Percentiles rank a stretch among this genome's conserved stretches.
Evolutionary conservation across 2,113 vertebrate species (phyloP).

Genomic region (Callospermophilus lateralis): DNA sequence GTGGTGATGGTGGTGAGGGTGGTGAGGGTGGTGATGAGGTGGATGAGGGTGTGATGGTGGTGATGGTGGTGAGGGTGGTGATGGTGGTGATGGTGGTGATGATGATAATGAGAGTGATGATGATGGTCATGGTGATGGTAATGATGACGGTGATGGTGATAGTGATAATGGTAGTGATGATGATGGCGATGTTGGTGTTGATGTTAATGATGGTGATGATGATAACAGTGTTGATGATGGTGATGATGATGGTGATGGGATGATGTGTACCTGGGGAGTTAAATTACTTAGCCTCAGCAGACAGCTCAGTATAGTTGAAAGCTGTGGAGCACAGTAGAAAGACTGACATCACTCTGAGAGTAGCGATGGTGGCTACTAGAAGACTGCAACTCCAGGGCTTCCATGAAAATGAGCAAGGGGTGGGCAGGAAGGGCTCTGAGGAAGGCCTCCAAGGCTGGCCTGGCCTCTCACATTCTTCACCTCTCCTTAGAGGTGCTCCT

Average conservation of each 20-base stretch:
- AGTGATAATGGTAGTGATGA: no score
- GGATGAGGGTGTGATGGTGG: not conserved
- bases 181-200: no score
- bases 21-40: not conserved
- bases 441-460: accelerated
- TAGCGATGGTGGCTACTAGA: not conserved
- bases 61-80: no score
- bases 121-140: no score
- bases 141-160: no score
- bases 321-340: not conserved
- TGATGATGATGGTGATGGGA: not conserved
- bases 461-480: not conserved
- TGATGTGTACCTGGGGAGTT: not conserved
- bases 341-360: not conserved
- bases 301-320: not conserved
- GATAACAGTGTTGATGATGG: no score
- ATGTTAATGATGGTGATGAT: no score
- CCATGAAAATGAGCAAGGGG: not conserved
- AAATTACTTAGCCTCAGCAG: not conserved
- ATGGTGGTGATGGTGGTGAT: no score
- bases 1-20: not conserved
- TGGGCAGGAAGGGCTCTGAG: not conserved
- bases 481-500: not conserved
- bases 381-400: not conserved
- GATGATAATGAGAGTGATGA: no score